Evolutionary conservation across 2,888 invertebrate species (phyloP).

Genomic region (Rugalucina vietnamica): DNA sequence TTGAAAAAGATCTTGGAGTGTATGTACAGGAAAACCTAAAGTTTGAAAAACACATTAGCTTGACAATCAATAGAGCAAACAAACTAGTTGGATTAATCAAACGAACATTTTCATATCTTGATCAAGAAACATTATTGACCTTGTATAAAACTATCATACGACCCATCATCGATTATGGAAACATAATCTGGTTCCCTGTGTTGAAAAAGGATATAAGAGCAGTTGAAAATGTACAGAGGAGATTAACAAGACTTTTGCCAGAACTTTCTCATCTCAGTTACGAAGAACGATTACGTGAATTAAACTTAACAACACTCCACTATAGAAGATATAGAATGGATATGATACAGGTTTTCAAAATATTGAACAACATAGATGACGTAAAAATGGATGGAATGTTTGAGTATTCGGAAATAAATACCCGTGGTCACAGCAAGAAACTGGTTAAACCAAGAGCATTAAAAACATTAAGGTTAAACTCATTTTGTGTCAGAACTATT

Average conservation of each 20-base stretch:
- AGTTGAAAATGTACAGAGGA: slow-evolving; percentile 34
- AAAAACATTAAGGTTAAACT: neutral
- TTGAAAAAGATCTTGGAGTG: slow-evolving; percentile 25
- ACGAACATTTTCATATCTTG: slow-evolving; percentile 20
- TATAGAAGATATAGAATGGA: slow-evolving; percentile 16
- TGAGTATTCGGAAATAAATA: neutral
- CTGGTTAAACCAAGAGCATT: neutral
- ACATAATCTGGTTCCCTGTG: slow-evolving; percentile 20
- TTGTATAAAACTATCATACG: slow-evolving; percentile 38
- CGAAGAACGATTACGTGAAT: neutral
- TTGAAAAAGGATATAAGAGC: slow-evolving; percentile 20
- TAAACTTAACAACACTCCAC: slow-evolving; percentile 18
- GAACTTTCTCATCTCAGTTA: neutral
- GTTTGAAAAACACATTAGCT: slow-evolving; percentile 19
- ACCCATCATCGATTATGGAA: slow-evolving; percentile 31
- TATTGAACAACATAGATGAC: slow-evolving; percentile 6
- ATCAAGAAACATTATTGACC: slow-evolving; percentile 22
- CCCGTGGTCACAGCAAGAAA: neutral
- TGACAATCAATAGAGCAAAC: slow-evolving; percentile 33
- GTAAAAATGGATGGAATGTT: neutral
- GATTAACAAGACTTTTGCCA: slow-evolving; percentile 20
- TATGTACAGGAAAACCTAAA: slow-evolving; percentile 18
- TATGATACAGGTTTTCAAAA: slow-evolving; percentile 27
- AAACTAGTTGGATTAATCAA: slow-evolving; percentile 26
- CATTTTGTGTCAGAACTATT: neutral